Conservation (phyloP, 2,113 vertebrate species). For the Emydura subglobosa region DNA sequence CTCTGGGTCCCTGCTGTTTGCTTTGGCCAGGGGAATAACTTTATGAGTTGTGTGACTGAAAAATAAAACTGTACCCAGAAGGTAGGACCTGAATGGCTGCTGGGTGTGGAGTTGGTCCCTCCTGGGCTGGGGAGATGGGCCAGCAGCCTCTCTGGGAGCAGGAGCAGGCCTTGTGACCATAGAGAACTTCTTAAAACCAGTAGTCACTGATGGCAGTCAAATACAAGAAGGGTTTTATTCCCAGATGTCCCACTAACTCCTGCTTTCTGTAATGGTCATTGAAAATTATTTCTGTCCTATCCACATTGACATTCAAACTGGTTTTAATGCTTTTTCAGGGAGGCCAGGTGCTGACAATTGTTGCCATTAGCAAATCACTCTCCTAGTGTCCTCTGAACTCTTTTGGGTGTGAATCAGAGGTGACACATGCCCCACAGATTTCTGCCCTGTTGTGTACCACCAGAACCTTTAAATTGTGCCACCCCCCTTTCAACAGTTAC, state of each 20-base stretch:
- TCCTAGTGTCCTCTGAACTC: not conserved
- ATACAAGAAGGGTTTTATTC: not conserved
- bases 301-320: too few species aligned
- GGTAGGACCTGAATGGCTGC: not conserved
- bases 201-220: not conserved
- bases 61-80: not conserved
- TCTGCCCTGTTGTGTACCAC: not conserved
- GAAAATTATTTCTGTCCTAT: not conserved
- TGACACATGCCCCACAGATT: not conserved
- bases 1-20: accelerated
- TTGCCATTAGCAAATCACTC: not conserved
- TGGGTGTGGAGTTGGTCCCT: not conserved
- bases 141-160: not conserved
- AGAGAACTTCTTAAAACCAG: not conserved
- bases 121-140: not conserved
- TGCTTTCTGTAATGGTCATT: not conserved
- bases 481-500: not conserved
- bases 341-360: too few species aligned
- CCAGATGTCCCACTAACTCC: not conserved
- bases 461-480: not conserved
- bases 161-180: not conserved
- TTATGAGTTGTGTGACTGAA: not conserved
- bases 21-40: not conserved
- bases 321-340: too few species aligned
- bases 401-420: not conserved